phyloP scores from a whole-genome alignment of 2,797 vertebrate genomes.

The Ctenopoma kingsleyae region DNA sequence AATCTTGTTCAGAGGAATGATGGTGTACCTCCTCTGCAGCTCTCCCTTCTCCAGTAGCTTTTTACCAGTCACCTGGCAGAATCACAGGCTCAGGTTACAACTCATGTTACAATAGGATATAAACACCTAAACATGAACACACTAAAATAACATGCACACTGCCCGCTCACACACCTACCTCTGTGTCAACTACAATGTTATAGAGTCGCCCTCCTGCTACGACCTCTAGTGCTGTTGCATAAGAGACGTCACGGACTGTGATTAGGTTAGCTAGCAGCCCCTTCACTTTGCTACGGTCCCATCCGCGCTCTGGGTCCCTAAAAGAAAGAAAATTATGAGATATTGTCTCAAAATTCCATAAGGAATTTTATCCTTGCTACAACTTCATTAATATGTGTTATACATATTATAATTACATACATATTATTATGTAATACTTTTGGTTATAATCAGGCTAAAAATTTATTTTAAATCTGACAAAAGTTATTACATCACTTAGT shows the following conservation, averaged over 20 bases:
- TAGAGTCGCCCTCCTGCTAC: slow-evolving; percentile 94
- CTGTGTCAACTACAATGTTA: slow-evolving; percentile 94
- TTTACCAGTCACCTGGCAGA: slow-evolving; percentile 91
- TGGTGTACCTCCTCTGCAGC: slow-evolving; percentile 91
- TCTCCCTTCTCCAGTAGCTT: slow-evolving; percentile 95
- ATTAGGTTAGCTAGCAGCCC: slow-evolving; percentile 92
- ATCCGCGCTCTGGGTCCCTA: slow-evolving; percentile 92
- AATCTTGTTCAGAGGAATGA: slow-evolving; percentile 98
- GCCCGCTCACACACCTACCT: slow-evolving; percentile 79
- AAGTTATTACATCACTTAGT: too few species aligned
- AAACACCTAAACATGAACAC: background rate
- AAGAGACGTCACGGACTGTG: slow-evolving; percentile 86
- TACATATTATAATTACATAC: too few species aligned
- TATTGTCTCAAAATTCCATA: background rate
- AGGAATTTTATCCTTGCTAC: background rate
- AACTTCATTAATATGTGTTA: background rate
- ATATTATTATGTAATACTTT: too few species aligned
- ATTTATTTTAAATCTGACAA: background rate
- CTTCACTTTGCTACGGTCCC: slow-evolving; percentile 90
- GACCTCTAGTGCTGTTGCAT: slow-evolving; percentile 91
- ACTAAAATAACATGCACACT: background rate
- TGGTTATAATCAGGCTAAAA: background rate
- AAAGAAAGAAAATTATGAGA: background rate
- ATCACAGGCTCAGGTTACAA: background rate
- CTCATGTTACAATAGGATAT: background rate